Evolutionary conservation across 2,113 vertebrate species (phyloP), one percentile per base, ranked within the genome.

Genomic region (Seriola quinqueradiata): DNA sequence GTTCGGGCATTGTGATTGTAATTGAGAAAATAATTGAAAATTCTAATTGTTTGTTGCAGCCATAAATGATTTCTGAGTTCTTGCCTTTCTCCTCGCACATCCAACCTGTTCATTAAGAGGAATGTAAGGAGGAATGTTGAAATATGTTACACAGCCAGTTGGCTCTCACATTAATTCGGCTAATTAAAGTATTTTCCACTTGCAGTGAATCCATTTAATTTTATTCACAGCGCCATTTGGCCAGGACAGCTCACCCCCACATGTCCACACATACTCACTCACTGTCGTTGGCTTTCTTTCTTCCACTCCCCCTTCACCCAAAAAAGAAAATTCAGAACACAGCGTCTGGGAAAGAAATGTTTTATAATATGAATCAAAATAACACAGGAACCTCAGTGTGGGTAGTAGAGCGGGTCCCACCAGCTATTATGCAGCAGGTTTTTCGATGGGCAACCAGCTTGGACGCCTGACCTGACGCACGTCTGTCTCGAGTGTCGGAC

Each of bases 281-380:
- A 23, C 48, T 55, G 52, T 81, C 25, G 9, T 3, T 36, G 50
- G 19, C 28, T 72, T 68, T 54, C 34, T 55, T 5, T 48, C 66
- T 61, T 52, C 34, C 25, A 28, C 40, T 57, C 42, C 23, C 57
- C 23, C 42, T 32, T 57, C 42, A 54, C 23, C 57, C 66, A 50
- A 59, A 14, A 50, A 52, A 55, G 42, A 57, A 28, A n/a, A 57
- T 13, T 72, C 9, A 36, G 34, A 66, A 1, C 14, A 16, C 3
- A 0, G 68, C 32, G 46, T 82, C 68, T 79, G 60, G 44, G 17
- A 81, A 66, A 13, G 1, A 21, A 12, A 50, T 54, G 16, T 63
- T 75, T 66, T 55, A 38, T 65, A 61, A 38, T 34, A 23, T 82
- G 19, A 61, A 54, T 57, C 38, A 42, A 59, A 64, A 59, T 77